Evolutionary conservation across 2,113 vertebrate species (phyloP).

Genomic region (Crotalus helleri): DNA sequence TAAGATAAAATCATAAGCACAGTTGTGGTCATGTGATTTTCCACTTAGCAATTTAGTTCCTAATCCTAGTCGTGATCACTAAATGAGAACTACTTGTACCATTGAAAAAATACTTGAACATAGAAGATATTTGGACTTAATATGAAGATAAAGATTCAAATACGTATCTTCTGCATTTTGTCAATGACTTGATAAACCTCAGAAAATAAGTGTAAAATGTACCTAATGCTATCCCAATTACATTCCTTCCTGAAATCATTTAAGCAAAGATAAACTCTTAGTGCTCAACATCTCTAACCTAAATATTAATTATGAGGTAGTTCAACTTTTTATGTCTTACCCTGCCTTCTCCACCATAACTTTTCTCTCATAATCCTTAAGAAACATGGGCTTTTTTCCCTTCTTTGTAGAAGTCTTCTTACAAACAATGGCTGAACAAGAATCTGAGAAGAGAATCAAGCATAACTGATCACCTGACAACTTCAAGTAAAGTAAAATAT

Average conservation of each 20-base stretch:
- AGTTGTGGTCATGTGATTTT: not conserved
- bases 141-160: not conserved
- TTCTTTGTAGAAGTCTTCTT: slow-evolving; percentile 37
- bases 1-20: not conserved
- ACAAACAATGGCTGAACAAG: not conserved
- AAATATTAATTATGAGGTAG: not conserved
- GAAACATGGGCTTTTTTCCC: slow-evolving; percentile 78
- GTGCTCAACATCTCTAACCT: not conserved
- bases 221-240: not conserved
- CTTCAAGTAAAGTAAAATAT: not conserved
- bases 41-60: not conserved
- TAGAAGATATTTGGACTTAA: too few relatives aligned
- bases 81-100: not conserved
- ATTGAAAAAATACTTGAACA: not conserved
- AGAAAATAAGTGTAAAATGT: not conserved
- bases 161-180: not conserved
- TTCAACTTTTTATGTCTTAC: slow-evolving; percentile 61
- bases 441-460: slow-evolving; percentile 10
- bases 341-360: slow-evolving; percentile 86
- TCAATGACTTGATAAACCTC: not conserved
- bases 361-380: slow-evolving; percentile 88
- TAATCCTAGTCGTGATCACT: not conserved
- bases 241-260: not conserved
- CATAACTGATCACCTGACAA: not conserved
- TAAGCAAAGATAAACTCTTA: not conserved